Conservation (phyloP, 2,888 invertebrate genomes). For the Drosophila mercatorum region DNA sequence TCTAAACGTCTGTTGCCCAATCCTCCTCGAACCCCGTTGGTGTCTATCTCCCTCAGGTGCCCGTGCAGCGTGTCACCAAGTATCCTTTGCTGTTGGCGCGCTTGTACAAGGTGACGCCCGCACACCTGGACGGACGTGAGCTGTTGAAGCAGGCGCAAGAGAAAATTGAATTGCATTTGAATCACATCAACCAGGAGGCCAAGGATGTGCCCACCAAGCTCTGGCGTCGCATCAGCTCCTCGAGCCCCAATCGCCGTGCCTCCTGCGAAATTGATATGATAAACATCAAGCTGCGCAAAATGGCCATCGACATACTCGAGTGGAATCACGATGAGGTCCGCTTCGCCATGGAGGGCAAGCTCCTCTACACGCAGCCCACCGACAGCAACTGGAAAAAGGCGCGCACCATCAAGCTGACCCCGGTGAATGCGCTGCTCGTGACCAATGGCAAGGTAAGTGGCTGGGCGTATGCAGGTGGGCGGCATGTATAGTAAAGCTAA, state of each 20-base stretch:
- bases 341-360: slow-evolving; percentile 95
- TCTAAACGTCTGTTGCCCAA: slow-evolving; percentile 17
- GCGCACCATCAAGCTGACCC: slow-evolving; percentile 93
- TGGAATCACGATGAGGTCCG: slow-evolving; percentile 97
- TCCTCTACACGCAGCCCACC: slow-evolving; percentile 94
- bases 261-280: slow-evolving; percentile 94
- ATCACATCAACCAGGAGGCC: slow-evolving; percentile 97
- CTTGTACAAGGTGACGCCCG: slow-evolving; percentile 94
- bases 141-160: slow-evolving; percentile 94
- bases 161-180: slow-evolving; percentile 96
- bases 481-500: background rate
- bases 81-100: slow-evolving; percentile 96
- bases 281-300: slow-evolving; percentile 95
- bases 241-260: slow-evolving; percentile 88
- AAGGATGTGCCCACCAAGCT: slow-evolving; percentile 95
- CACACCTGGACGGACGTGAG: slow-evolving; percentile 92
- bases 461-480: too few relatives aligned
- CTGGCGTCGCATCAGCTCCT: slow-evolving; percentile 94
- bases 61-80: slow-evolving; percentile 98
- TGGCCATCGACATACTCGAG: slow-evolving; percentile 96
- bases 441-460: slow-evolving; percentile 93
- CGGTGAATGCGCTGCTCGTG: slow-evolving; percentile 95
- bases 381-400: slow-evolving; percentile 96
- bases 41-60: slow-evolving; percentile 87
- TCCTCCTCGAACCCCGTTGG: background rate